Percentiles rank a stretch among this genome's conserved stretches.
phyloP scores from a whole-genome alignment of 1,140 invertebrate species.

The Spodoptera litura region DNA sequence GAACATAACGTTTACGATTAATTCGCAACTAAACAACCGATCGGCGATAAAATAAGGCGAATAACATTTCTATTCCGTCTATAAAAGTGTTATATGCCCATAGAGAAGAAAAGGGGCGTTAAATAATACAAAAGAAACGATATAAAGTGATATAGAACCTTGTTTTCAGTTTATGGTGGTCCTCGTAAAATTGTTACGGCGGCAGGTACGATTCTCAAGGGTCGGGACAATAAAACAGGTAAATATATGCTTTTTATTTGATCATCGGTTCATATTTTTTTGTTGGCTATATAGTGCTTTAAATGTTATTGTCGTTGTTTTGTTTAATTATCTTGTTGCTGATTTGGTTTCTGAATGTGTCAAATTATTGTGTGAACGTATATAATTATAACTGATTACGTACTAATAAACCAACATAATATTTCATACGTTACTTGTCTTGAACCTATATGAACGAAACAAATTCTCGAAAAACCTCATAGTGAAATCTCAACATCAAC shows the following conservation, averaged over 20 bases:
- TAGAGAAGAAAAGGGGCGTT: conserved; percentile 43
- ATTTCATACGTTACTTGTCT: too few relatives aligned
- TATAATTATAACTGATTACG: too few relatives aligned
- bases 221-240: conserved; percentile 50
- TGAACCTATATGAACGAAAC: too few relatives aligned
- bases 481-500: too few relatives aligned
- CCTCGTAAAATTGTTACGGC: conserved; percentile 45
- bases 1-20: conserved; percentile 23
- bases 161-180: conserved; percentile 39
- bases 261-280: conserved; percentile 51
- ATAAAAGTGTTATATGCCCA: conserved; percentile 29
- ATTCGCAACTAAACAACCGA: conserved; percentile 22
- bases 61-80: background rate
- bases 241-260: conserved; percentile 53
- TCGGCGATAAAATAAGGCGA: conserved; percentile 21
- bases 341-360: too few relatives aligned
- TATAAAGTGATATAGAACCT: conserved; percentile 51
- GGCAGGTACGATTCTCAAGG: conserved; percentile 46
- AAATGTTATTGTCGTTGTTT: conserved; percentile 9
- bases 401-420: too few relatives aligned
- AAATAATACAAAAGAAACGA: conserved; percentile 52
- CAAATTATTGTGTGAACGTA: too few relatives aligned
- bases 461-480: too few relatives aligned
- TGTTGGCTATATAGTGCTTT: conserved; percentile 22
- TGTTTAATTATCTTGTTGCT: background rate